phyloP scores from a whole-genome alignment of 2,113 vertebrate species.

The Bos javanicus region DNA sequence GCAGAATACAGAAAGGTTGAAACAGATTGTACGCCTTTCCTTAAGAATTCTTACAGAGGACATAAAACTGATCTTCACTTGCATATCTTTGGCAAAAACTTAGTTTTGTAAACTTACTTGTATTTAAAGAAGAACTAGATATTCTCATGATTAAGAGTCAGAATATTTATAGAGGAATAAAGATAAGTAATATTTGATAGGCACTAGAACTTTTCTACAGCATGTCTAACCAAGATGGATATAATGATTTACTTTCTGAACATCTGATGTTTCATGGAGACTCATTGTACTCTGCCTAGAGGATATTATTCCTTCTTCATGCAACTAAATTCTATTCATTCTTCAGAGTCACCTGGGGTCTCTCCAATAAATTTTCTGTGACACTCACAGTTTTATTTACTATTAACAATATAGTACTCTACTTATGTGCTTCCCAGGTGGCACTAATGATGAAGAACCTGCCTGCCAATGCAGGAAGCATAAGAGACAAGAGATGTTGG shows the following conservation, averaged over 20 bases:
- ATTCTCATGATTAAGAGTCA: neutral
- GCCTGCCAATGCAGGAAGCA: neutral
- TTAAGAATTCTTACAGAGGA: neutral
- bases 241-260: neutral
- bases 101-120: neutral
- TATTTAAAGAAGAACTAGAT: neutral
- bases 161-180: neutral
- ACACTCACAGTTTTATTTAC: neutral
- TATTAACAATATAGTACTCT: neutral
- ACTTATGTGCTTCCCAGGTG: neutral
- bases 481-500: neutral
- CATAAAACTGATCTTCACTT: neutral
- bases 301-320: neutral
- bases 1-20: neutral
- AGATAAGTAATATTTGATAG: neutral
- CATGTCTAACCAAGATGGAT: neutral
- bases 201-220: neutral
- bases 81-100: neutral
- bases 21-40: accelerated
- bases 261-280: neutral
- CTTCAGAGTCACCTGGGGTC: neutral
- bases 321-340: neutral
- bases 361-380: neutral
- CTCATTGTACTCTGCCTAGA: neutral
- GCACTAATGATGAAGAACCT: neutral